Percentiles rank a stretch among this genome's conserved stretches.
Conservation (phyloP, 2,888 invertebrate genomes). For the Deroplatys truncata region DNA sequence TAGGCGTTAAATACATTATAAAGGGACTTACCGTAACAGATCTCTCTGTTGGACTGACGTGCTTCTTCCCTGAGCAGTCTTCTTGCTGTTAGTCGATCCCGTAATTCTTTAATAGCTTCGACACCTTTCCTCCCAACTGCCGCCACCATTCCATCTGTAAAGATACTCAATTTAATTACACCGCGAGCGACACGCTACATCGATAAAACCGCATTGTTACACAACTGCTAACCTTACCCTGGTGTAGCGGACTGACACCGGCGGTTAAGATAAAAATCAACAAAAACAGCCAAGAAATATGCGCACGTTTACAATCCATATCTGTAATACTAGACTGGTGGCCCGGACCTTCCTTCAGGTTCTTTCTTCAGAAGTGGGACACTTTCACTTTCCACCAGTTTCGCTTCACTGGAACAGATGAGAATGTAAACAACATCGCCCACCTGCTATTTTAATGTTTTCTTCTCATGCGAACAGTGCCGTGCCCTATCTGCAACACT, state of each 20-base stretch:
- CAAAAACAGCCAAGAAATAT: not conserved
- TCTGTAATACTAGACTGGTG: not conserved
- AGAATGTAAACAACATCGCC: not conserved
- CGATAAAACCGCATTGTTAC: not conserved
- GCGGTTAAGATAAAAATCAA: not conserved
- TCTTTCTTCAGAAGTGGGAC: not conserved
- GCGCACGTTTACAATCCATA: not conserved
- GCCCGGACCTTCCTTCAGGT: not conserved
- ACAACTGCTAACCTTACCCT: not conserved
- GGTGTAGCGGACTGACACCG: not conserved
- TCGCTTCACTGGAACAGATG: not conserved
- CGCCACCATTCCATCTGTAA: not conserved
- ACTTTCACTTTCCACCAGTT: not conserved
- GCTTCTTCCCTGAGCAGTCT: slow-evolving; percentile 32
- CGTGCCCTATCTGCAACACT: too few species aligned
- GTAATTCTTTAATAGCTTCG: not conserved
- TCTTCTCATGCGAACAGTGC: too few species aligned
- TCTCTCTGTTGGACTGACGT: slow-evolving; percentile 33
- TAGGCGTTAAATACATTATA: not conserved
- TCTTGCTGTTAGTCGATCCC: slow-evolving; percentile 17
- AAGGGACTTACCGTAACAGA: slow-evolving; percentile 36
- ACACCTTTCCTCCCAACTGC: not conserved
- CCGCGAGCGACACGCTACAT: not conserved
- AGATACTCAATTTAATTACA: not conserved
- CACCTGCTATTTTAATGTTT: too few species aligned